These are phyloP conservation scores for Pleuronectes platessa DNA, from an alignment of 2,113 vertebrate species.

Conservation along the genomic window DNA sequence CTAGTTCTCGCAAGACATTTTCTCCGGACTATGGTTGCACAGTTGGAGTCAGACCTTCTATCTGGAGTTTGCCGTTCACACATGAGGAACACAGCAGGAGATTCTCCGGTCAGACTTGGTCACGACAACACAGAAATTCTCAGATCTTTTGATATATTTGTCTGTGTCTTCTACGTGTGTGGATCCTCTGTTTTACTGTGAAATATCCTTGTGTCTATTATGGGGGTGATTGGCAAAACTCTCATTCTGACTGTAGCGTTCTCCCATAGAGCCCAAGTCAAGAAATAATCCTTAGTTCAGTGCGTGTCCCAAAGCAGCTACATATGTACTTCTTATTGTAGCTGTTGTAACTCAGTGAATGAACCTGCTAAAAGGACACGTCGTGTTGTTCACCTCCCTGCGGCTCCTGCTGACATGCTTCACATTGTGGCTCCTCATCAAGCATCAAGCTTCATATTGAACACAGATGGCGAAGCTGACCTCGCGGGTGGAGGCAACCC, in stretches of 20 bases:
- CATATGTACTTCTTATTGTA: not conserved
- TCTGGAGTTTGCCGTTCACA: too few relatives aligned
- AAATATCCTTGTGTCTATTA: not conserved
- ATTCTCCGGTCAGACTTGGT: not conserved
- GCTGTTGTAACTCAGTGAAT: slow-evolving; percentile 17
- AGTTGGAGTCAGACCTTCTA: too few relatives aligned
- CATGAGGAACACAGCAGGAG: too few relatives aligned
- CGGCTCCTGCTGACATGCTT: slow-evolving; percentile 11
- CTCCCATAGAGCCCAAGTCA: not conserved
- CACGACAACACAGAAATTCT: too few relatives aligned
- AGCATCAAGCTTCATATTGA: slow-evolving; percentile 35
- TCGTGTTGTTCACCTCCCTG: slow-evolving; percentile 4
- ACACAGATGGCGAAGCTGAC: slow-evolving; percentile 45
- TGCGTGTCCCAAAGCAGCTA: not conserved
- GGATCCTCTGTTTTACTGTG: not conserved
- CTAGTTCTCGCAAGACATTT: slow-evolving; percentile 20
- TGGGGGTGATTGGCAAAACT: not conserved
- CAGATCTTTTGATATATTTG: too few relatives aligned
- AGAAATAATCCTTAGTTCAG: not conserved
- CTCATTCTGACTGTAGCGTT: too few relatives aligned
- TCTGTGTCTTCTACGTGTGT: too few relatives aligned
- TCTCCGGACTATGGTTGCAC: not conserved
- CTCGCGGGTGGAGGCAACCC: not conserved
- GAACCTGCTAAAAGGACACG: slow-evolving; percentile 25
- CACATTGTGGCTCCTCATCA: slow-evolving; percentile 20